Evolutionary conservation across 2,113 vertebrate species (phyloP), one percentile per base, ranked within the genome.

Genomic region (Smithornis capensis): DNA sequence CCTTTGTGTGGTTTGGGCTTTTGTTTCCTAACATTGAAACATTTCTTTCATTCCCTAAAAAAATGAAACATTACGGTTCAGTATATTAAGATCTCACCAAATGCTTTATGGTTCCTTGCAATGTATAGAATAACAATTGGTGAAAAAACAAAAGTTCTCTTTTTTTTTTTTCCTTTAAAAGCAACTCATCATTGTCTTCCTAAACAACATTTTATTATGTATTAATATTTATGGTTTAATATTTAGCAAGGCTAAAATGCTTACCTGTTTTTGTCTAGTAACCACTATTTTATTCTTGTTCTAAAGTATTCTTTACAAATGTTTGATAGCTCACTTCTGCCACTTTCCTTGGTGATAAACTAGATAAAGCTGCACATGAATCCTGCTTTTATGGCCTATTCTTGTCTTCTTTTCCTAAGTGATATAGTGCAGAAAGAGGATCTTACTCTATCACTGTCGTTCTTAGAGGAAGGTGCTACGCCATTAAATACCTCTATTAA

Each of bases 361-460:
- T 92, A 90, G 93, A 92, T 71, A 89, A 96, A 90, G 18, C 38
- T 93, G 89, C 93, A 68, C 86, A 96, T 95, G 93, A 95, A 96
- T 95, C 70, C 80, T 96, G 40, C 31, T 92, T 97, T 96, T 96
- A 97, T 93, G 83, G 92, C 53, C 77, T 87, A 84, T 86, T 77
- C 73, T 83, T 94, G 88, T 93, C 93, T 93, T 92, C 73, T 89
- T 35, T 80, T 89, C 69, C 80, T 86, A 85, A 95, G 84, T 88
- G 94, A 95, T 88, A 85, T 85, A 92, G 75, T 79, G 70, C 50
- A 88, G 75, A 83, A 86, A 28, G 33, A 94, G 40, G 75, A 52
- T 44, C 84, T 88, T 88, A 64, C 92, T 94, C 90, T 90, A 28
- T 92, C 88, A 78, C 28, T 91, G 82, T 93, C 92, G 83, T 83